phyloP scores from a whole-genome alignment of 2,888 invertebrate genomes.

The Listrodromus nycthemerus region DNA sequence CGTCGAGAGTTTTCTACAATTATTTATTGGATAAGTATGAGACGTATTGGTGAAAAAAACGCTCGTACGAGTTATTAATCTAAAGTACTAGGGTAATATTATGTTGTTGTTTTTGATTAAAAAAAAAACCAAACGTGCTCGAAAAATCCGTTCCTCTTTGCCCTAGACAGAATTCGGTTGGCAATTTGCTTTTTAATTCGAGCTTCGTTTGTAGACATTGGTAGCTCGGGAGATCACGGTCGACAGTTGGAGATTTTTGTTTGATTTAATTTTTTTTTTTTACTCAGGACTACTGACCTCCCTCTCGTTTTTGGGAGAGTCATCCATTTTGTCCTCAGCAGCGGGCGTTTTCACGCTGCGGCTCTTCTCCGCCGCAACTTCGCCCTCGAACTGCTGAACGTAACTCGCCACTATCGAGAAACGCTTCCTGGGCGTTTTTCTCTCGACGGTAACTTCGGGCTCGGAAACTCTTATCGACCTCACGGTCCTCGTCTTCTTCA shows the following conservation, averaged over 20 bases:
- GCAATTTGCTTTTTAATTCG: conserved; percentile 56
- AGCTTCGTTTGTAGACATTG: conserved; percentile 83
- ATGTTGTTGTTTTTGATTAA: conserved; percentile 6
- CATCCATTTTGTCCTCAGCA: conserved; percentile 71
- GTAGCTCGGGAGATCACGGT: conserved; percentile 73
- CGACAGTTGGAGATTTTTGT: conserved; percentile 68
- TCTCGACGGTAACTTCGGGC: conserved; percentile 64
- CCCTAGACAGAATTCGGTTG: conserved; percentile 4
- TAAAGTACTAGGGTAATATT: conserved; percentile 12
- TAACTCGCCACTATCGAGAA: conserved; percentile 83
- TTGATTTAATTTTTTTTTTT: conserved; percentile 65
- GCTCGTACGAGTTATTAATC: conserved; percentile 32
- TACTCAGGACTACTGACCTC: conserved; percentile 81
- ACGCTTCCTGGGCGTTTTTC: conserved; percentile 75
- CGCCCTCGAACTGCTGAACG: conserved; percentile 81
- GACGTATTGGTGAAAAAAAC: neutral
- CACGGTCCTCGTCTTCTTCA: conserved; percentile 8
- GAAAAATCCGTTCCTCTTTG: conserved; percentile 37
- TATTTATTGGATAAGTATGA: neutral
- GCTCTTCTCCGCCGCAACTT: conserved; percentile 66
- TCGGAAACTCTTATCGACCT: conserved; percentile 50
- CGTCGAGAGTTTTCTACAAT: neutral
- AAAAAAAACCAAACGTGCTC: conserved; percentile 21
- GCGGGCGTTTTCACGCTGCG: conserved; percentile 68
- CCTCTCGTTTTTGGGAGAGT: conserved; percentile 81